Conservation (phyloP, 2,113 vertebrate genomes). For the Columba janthina region DNA sequence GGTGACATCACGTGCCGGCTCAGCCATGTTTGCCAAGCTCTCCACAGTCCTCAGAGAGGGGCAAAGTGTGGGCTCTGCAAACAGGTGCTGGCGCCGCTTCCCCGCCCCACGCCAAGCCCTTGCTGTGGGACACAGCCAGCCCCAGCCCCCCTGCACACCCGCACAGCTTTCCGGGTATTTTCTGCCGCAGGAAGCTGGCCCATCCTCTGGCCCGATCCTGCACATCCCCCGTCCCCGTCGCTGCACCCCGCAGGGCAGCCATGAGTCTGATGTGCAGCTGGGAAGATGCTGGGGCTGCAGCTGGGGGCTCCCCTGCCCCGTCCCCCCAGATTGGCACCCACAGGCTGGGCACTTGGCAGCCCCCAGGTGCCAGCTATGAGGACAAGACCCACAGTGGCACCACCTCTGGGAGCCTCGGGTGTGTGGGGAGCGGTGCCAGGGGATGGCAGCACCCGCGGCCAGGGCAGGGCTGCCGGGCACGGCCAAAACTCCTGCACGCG, state of each 20-base stretch:
- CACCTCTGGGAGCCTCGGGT: background rate
- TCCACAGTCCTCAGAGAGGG: background rate
- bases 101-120: background rate
- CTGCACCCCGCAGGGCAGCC: accelerated
- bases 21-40: slow-evolving; percentile 34
- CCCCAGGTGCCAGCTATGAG: background rate
- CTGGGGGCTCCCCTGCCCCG: accelerated
- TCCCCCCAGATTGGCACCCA: background rate
- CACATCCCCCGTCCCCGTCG: background rate
- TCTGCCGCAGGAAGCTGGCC: slow-evolving; percentile 11
- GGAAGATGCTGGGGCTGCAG: background rate
- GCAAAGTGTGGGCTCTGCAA: slow-evolving; percentile 58
- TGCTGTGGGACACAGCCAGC: background rate
- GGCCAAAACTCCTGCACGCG: background rate
- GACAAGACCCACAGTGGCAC: background rate
- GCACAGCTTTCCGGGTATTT: slow-evolving; percentile 41
- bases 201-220: slow-evolving; percentile 29
- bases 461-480: background rate
- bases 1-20: background rate
- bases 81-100: slow-evolving; percentile 59
- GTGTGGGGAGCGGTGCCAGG: accelerated
- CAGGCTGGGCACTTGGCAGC: background rate
- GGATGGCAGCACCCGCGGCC: background rate
- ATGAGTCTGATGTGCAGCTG: accelerated
- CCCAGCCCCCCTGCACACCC: background rate